Conservation (phyloP, 2,888 invertebrate genomes). For the Bellardia pandia region DNA sequence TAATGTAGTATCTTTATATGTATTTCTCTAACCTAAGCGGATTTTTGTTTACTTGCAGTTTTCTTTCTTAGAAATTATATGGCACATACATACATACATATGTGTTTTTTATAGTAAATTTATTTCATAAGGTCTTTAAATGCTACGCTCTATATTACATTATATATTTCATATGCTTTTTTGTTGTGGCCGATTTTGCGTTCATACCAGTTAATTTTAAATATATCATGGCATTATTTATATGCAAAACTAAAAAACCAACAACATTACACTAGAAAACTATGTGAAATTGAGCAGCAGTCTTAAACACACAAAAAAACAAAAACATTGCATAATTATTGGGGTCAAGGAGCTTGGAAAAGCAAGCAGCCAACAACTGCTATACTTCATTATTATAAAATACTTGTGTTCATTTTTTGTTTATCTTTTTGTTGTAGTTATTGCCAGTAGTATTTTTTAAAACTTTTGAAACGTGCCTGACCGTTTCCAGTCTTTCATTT, state of each 20-base stretch:
- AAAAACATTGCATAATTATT: slow-evolving; percentile 70
- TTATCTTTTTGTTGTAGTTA: not conserved
- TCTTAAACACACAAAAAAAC: slow-evolving; percentile 2
- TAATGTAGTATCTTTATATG: too few species aligned
- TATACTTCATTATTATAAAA: slow-evolving; percentile 53
- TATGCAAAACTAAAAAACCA: slow-evolving; percentile 17
- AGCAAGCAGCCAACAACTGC: not conserved
- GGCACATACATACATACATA: too few species aligned
- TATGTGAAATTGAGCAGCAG: slow-evolving; percentile 50
- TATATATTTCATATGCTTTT: not conserved
- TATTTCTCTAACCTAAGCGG: too few species aligned
- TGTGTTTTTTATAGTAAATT: too few species aligned
- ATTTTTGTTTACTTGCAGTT: too few species aligned
- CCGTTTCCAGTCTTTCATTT: not conserved
- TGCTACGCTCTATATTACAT: slow-evolving; percentile 27
- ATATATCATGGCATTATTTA: slow-evolving; percentile 41
- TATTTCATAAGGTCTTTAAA: slow-evolving; percentile 39
- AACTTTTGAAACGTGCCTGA: slow-evolving; percentile 52
- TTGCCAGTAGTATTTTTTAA: slow-evolving; percentile 13
- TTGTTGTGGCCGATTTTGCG: not conserved
- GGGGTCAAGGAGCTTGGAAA: slow-evolving; percentile 70
- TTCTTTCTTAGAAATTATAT: too few species aligned
- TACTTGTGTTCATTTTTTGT: slow-evolving; percentile 15
- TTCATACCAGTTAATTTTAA: slow-evolving; percentile 36
- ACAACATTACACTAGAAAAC: not conserved